Evolutionary conservation across 1,140 invertebrate species (phyloP).

Genomic region (Neodiprion pinetum): DNA sequence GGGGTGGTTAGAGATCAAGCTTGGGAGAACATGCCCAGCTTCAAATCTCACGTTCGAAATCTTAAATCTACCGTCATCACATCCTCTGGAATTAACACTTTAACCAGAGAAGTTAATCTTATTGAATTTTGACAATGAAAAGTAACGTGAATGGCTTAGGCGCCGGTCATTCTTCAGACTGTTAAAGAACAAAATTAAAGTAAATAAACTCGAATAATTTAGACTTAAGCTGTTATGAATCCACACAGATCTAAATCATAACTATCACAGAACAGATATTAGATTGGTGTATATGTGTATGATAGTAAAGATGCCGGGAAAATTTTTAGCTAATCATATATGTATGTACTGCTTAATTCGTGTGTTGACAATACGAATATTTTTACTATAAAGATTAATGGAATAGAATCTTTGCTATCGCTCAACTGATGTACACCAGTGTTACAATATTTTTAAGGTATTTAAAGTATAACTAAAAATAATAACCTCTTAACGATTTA

Average conservation of each 20-base stretch:
- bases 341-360: too few relatives aligned
- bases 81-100: constrained; percentile 36
- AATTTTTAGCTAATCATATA: not conserved
- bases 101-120: constrained; percentile 49
- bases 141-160: not conserved
- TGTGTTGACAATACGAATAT: too few relatives aligned
- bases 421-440: not conserved
- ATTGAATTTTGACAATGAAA: constrained; percentile 44
- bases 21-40: constrained; percentile 48
- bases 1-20: constrained; percentile 58
- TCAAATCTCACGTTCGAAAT: constrained; percentile 53
- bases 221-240: too few relatives aligned
- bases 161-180: not conserved
- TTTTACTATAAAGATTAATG: not conserved
- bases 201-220: too few relatives aligned
- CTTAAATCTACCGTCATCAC: constrained; percentile 41
- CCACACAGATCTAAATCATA: too few relatives aligned
- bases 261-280: too few relatives aligned
- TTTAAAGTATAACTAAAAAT: not conserved
- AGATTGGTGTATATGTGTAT: too few relatives aligned
- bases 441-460: not conserved
- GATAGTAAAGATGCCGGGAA: not conserved
- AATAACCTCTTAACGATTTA: too few relatives aligned
- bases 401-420: constrained; percentile 5
- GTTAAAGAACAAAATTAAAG: not conserved